phyloP scores from a whole-genome alignment of 35 echinoderm and acorn worm species.

The Chiridota heheva region DNA sequence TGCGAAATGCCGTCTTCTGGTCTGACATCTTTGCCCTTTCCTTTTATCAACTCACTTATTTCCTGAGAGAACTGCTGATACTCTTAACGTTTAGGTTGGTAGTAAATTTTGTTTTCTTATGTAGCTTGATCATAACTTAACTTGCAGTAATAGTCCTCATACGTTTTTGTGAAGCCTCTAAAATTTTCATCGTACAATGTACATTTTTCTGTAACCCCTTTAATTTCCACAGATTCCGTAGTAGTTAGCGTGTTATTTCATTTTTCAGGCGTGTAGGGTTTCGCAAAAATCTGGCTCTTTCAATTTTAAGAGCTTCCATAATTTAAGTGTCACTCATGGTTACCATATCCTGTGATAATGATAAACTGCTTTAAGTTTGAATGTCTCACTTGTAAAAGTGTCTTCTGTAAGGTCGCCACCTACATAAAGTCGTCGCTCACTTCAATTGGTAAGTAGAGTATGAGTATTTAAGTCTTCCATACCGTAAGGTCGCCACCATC shows the following conservation, averaged over 20 bases:
- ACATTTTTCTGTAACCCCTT: not conserved
- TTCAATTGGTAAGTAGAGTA: too few relatives aligned
- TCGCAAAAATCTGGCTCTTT: constrained; percentile 9
- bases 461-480: too few relatives aligned
- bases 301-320: constrained; percentile 31
- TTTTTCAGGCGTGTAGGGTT: constrained; percentile 19
- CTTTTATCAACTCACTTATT: constrained; percentile 6
- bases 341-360: too few relatives aligned
- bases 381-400: too few relatives aligned
- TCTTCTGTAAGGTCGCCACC: too few relatives aligned
- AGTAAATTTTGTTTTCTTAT: not conserved
- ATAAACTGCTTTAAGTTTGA: too few relatives aligned
- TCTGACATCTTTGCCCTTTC: not conserved
- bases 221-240: not conserved
- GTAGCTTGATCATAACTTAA: not conserved
- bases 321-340: too few relatives aligned
- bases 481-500: too few relatives aligned
- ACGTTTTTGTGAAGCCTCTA: not conserved
- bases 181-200: not conserved
- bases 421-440: too few relatives aligned
- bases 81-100: constrained; percentile 4
- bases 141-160: not conserved
- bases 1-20: constrained; percentile 31
- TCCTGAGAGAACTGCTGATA: constrained; percentile 4
- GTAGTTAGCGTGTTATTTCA: constrained; percentile 5